phyloP scores from a whole-genome alignment of 2,888 invertebrate species.

The Fragum sueziense region DNA sequence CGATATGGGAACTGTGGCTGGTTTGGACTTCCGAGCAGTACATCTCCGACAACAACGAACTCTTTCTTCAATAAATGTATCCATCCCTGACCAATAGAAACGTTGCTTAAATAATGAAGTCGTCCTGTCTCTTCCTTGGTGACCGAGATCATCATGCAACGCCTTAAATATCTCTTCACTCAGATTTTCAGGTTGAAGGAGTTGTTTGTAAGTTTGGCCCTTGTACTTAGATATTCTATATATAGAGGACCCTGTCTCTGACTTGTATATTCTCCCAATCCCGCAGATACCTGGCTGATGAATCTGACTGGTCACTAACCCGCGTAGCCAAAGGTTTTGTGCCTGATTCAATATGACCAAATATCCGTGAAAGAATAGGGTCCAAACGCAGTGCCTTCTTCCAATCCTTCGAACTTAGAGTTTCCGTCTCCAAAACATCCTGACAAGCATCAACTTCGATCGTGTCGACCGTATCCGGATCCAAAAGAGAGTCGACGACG shows the following conservation, averaged over 20 bases:
- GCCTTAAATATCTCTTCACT: slow-evolving; percentile 22
- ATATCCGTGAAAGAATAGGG: neutral
- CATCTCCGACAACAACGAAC: neutral
- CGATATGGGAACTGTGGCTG: slow-evolving; percentile 1
- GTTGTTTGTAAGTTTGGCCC: neutral
- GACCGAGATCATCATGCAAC: slow-evolving; percentile 34
- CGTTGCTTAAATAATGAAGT: slow-evolving; percentile 4
- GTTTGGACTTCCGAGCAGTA: neutral
- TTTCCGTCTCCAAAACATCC: neutral
- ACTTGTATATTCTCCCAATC: slow-evolving; percentile 21
- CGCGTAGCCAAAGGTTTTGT: slow-evolving; percentile 28
- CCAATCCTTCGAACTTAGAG: neutral
- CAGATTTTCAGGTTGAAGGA: slow-evolving; percentile 11
- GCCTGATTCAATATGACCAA: slow-evolving; percentile 15
- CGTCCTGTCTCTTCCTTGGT: slow-evolving; percentile 37
- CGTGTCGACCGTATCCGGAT: neutral
- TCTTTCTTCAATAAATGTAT: neutral
- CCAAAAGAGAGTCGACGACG: neutral
- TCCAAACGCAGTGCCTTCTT: neutral
- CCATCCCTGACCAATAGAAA: slow-evolving; percentile 18
- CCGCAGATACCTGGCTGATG: no score
- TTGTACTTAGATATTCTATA: slow-evolving; percentile 8
- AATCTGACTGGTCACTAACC: neutral
- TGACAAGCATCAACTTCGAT: neutral
- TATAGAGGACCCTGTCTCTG: slow-evolving; percentile 20